phyloP scores from a whole-genome alignment of 1,140 invertebrate species.

The Drosophila parvula region DNA sequence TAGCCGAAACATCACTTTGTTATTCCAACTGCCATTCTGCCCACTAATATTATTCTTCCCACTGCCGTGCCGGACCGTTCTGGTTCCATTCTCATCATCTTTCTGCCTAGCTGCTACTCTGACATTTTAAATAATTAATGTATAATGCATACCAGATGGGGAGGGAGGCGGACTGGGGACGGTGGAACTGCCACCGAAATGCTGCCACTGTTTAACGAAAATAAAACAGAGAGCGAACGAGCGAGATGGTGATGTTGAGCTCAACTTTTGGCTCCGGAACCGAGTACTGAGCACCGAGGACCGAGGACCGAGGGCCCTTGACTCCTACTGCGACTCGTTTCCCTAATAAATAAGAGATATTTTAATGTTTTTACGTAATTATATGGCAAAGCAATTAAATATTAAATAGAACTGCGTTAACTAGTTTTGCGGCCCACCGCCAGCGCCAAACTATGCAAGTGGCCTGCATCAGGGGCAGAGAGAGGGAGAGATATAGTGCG shows the following conservation, averaged over 20 bases:
- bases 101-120: conserved; percentile 75
- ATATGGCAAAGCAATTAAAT: conserved; percentile 77
- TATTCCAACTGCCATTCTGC: conserved; percentile 38
- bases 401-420: conserved; percentile 70
- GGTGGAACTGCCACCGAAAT: conserved; percentile 35
- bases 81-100: conserved; percentile 55
- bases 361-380: conserved; percentile 82
- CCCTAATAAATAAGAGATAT: conserved; percentile 74
- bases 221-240: conserved; percentile 40
- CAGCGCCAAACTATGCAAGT: conserved; percentile 17
- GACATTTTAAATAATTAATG: conserved; percentile 82
- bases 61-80: neutral
- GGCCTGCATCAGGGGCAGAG: neutral
- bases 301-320: conserved; percentile 8
- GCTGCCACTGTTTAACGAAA: conserved; percentile 67
- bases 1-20: conserved; percentile 20
- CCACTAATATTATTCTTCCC: conserved; percentile 36
- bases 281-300: conserved; percentile 9
- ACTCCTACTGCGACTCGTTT: conserved; percentile 15
- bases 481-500: neutral
- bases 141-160: conserved; percentile 68
- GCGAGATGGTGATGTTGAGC: conserved; percentile 17
- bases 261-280: conserved; percentile 41
- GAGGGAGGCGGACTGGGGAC: neutral
- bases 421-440: conserved; percentile 58